A percentile compares a stretch with the other conserved stretches of the same genome.
Evolutionary conservation across 2,888 invertebrate species (phyloP).

Genomic region (Hypomecis atomaria): DNA sequence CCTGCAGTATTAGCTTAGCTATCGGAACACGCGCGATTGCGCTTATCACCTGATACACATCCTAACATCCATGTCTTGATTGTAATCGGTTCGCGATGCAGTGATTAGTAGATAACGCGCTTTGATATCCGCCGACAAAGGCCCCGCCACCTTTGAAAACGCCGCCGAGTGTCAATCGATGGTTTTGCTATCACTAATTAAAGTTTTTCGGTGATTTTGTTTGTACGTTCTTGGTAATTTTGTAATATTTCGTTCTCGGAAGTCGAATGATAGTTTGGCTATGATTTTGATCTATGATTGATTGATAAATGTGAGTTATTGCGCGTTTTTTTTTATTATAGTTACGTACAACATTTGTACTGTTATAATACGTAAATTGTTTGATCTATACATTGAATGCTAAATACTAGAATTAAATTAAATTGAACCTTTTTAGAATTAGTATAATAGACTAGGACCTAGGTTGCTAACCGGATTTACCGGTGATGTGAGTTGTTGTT

Average conservation of each 20-base stretch:
- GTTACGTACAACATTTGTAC: too few species aligned
- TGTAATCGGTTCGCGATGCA: constrained; percentile 47
- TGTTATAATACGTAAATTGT: too few species aligned
- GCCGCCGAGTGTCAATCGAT: constrained; percentile 48
- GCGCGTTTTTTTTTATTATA: too few species aligned
- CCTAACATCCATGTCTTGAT: constrained; percentile 42
- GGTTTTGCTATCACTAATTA: constrained; percentile 51
- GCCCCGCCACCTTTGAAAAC: constrained; percentile 55
- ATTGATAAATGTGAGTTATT: constrained; percentile 1
- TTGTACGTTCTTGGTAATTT: constrained; percentile 25
- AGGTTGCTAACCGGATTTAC: too few species aligned
- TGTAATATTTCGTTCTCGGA: constrained; percentile 7
- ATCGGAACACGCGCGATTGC: constrained; percentile 35
- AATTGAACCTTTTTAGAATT: too few species aligned
- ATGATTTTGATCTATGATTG: constrained; percentile 7
- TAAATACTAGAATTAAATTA: too few species aligned
- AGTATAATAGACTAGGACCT: too few species aligned
- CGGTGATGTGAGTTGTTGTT: too few species aligned
- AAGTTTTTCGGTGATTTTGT: constrained; percentile 27
- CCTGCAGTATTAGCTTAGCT: constrained; percentile 34
- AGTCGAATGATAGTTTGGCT: constrained; percentile 7
- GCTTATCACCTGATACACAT: constrained; percentile 32
- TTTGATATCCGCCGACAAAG: constrained; percentile 54
- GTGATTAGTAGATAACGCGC: constrained; percentile 52
- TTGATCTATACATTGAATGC: too few species aligned